phyloP scores from a whole-genome alignment of 1,140 invertebrate genomes.

The Drosophila carrolli region DNA sequence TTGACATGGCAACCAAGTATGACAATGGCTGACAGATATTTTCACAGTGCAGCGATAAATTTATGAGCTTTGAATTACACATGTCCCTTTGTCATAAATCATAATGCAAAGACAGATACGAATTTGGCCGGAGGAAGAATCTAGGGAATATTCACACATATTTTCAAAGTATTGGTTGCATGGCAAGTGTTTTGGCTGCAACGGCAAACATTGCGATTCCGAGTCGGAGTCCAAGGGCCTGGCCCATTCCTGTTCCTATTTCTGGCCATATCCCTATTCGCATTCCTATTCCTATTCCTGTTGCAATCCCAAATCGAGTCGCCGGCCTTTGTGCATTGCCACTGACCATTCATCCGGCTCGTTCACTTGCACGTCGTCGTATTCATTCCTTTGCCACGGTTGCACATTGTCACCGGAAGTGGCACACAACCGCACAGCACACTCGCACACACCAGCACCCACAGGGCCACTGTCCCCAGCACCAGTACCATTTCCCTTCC shows the following conservation, averaged over 20 bases:
- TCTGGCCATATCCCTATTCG: slow-evolving; percentile 5
- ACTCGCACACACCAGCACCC: slow-evolving; percentile 12
- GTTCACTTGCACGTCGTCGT: slow-evolving; percentile 59
- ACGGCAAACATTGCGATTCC: slow-evolving; percentile 28
- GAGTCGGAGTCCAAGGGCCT: slow-evolving; percentile 12
- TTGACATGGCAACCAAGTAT: background rate
- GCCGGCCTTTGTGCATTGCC: slow-evolving; percentile 63
- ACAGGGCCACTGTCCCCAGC: slow-evolving; percentile 15
- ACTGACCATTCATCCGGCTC: slow-evolving; percentile 70
- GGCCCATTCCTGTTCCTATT: slow-evolving; percentile 25
- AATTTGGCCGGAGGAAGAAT: slow-evolving; percentile 27
- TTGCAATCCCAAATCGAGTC: slow-evolving; percentile 53
- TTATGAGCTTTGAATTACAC: slow-evolving; percentile 81
- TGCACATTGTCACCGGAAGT: slow-evolving; percentile 81
- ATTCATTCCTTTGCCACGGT: slow-evolving; percentile 65
- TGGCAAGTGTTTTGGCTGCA: slow-evolving; percentile 66
- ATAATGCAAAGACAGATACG: slow-evolving; percentile 46
- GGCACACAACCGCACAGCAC: slow-evolving; percentile 54
- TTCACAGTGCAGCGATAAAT: slow-evolving; percentile 56
- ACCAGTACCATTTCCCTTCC: background rate
- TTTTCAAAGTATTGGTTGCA: slow-evolving; percentile 66
- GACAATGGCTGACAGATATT: slow-evolving; percentile 4
- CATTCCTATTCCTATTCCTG: slow-evolving; percentile 33
- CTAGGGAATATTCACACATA: slow-evolving; percentile 72
- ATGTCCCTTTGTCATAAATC: slow-evolving; percentile 78